Percentiles rank a stretch among this genome's conserved stretches.
Conservation (phyloP, 2,888 invertebrate genomes). For the Cecidostiba fungosa region DNA sequence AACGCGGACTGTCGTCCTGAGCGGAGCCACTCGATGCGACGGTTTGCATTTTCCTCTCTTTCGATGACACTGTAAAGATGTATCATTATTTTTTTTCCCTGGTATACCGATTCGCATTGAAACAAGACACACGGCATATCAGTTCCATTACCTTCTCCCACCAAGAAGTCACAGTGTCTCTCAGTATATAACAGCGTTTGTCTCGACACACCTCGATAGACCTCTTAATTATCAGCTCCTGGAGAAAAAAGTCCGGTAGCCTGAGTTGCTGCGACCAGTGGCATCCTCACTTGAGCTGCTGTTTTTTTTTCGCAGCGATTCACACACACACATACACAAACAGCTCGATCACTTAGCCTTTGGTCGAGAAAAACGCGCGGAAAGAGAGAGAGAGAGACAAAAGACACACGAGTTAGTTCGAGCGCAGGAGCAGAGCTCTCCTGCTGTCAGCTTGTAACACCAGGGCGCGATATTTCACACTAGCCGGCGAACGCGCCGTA, state of each 20-base stretch:
- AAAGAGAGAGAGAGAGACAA: not conserved
- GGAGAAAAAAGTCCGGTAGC: constrained; percentile 39
- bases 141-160: no score
- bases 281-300: constrained; percentile 20
- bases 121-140: no score
- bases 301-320: constrained; percentile 20
- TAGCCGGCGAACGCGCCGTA: constrained; percentile 73
- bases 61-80: no score
- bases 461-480: constrained; percentile 81
- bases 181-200: not conserved
- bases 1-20: constrained; percentile 61
- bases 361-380: not conserved
- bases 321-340: constrained; percentile 22
- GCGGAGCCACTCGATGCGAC: constrained; percentile 36
- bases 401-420: not conserved
- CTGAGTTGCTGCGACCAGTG: not conserved
- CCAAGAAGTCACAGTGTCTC: not conserved
- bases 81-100: not conserved
- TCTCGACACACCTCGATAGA: constrained; percentile 62
- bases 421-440: not conserved
- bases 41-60: constrained; percentile 44
- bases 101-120: no score
- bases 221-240: constrained; percentile 68
- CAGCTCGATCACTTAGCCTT: not conserved
- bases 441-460: constrained; percentile 75